phyloP scores from a whole-genome alignment of 2,888 invertebrate genomes.

The Tribolium freemani region DNA sequence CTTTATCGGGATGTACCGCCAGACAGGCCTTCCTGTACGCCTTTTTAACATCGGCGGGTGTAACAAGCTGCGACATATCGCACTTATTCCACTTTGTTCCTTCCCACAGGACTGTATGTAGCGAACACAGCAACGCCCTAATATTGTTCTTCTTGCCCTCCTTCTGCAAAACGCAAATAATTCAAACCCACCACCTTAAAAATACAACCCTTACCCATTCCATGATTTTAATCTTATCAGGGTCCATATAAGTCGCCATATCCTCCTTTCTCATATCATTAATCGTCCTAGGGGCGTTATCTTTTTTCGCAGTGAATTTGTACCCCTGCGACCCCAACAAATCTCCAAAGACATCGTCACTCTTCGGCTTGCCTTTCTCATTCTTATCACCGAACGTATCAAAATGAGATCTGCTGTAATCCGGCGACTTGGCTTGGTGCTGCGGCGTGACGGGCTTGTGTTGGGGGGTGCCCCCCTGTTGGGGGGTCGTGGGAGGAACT shows the following conservation, averaged over 20 bases:
- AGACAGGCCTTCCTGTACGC: constrained; percentile 95
- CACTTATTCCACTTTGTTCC: constrained; percentile 93
- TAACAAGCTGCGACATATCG: constrained; percentile 95
- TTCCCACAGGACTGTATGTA: constrained; percentile 94
- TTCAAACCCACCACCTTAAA: neutral
- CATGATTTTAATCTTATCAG: constrained; percentile 85
- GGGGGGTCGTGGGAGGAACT: constrained; percentile 64
- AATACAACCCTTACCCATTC: constrained; percentile 78
- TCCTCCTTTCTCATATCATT: constrained; percentile 94
- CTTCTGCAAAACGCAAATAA: constrained; percentile 73
- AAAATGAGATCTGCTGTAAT: constrained; percentile 80
- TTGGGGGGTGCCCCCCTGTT: constrained; percentile 53
- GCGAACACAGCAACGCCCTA: constrained; percentile 92
- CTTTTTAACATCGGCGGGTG: constrained; percentile 94
- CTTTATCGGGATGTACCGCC: constrained; percentile 99
- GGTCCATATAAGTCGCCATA: constrained; percentile 90
- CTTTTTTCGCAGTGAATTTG: constrained; percentile 81
- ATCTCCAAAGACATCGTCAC: constrained; percentile 89
- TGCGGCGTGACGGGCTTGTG: constrained; percentile 52
- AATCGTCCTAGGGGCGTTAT: constrained; percentile 87
- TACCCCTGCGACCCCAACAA: constrained; percentile 92
- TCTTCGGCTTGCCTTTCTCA: constrained; percentile 59
- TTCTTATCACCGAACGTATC: constrained; percentile 69
- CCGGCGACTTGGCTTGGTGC: constrained; percentile 66
- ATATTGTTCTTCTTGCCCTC: constrained; percentile 98